phyloP scores from a whole-genome alignment of 2,113 vertebrate genomes.

The Poicephalus gulielmi region DNA sequence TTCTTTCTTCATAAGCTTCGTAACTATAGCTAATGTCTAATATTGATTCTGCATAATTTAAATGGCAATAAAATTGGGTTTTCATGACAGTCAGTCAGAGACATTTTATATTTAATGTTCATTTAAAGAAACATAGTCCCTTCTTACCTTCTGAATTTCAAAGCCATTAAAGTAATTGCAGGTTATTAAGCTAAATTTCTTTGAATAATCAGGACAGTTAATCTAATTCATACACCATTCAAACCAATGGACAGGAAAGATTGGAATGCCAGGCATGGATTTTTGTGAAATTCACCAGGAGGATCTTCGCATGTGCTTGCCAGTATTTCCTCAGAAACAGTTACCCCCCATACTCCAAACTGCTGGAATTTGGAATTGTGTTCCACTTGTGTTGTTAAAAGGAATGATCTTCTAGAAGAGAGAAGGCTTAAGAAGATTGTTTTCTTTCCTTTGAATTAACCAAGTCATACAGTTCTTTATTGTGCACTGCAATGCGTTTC shows the following conservation, averaged over 20 bases:
- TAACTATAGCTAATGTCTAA: conserved; percentile 57
- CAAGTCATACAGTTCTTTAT: not conserved
- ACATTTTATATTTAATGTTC: conserved; percentile 79
- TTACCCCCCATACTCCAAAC: not conserved
- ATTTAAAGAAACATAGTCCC: conserved; percentile 71
- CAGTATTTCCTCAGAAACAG: not conserved
- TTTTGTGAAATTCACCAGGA: not conserved
- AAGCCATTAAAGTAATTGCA: conserved; percentile 77
- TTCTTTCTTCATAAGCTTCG: conserved; percentile 43
- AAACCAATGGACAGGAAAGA: conserved; percentile 31
- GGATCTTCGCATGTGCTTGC: not conserved
- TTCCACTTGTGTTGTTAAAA: not conserved
- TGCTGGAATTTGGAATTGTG: not conserved
- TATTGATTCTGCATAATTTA: conserved; percentile 84
- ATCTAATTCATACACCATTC: conserved; percentile 66
- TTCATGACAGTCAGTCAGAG: conserved; percentile 77
- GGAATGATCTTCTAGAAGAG: not conserved
- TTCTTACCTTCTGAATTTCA: conserved; percentile 76
- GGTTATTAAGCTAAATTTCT: conserved; percentile 76
- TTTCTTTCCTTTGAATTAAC: not conserved
- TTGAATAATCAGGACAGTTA: conserved; percentile 70
- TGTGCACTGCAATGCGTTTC: not conserved
- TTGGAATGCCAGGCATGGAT: not conserved
- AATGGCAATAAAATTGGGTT: conserved; percentile 78
- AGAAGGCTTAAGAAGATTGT: not conserved